These are phyloP conservation scores for Mythimna pallens DNA, from an alignment of 2,888 invertebrate species.

Conservation along the genomic window DNA sequence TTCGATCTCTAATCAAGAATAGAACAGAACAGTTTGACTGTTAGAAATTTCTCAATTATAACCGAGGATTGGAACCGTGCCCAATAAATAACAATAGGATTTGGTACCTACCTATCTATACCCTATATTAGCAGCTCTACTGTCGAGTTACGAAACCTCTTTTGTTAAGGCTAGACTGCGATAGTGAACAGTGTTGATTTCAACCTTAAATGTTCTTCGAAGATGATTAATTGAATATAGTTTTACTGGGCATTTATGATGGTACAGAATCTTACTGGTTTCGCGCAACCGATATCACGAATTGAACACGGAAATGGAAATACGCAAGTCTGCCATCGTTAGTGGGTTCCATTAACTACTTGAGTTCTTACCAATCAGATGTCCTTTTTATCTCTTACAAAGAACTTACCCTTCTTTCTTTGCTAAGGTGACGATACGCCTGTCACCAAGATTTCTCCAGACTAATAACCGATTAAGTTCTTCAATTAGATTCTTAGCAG, in stretches of 20 bases:
- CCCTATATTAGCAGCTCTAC: conserved; percentile 35
- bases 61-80: conserved; percentile 52
- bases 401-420: no score
- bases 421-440: neutral
- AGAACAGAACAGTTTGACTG: conserved; percentile 45
- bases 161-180: conserved; percentile 11
- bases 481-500: neutral
- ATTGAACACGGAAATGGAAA: neutral
- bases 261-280: neutral
- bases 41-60: conserved; percentile 55
- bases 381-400: no score
- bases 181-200: neutral
- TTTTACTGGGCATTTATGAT: neutral
- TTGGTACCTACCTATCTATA: neutral
- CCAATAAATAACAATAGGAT: conserved; percentile 52
- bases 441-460: neutral
- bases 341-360: no score
- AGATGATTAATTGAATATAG: neutral
- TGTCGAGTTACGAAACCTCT: conserved; percentile 42
- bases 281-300: neutral
- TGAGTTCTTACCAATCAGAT: no score
- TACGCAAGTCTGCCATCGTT: no score
- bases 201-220: neutral
- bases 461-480: neutral
- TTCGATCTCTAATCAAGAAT: conserved; percentile 44